Evolutionary conservation across 2,888 invertebrate genomes (phyloP).

Genomic region (Phortica magna): DNA sequence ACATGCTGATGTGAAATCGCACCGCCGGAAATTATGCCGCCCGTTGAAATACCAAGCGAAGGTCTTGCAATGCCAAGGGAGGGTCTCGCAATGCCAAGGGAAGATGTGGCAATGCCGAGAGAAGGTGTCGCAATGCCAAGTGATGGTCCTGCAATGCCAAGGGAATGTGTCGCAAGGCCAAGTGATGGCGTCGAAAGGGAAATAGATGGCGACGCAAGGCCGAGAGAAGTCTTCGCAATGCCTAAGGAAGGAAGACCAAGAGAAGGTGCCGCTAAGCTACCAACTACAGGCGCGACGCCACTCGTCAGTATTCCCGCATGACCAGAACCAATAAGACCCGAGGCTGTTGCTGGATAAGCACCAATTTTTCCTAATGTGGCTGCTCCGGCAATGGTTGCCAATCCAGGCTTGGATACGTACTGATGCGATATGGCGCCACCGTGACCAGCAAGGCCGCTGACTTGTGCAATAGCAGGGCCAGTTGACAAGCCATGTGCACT

Average conservation of each 20-base stretch:
- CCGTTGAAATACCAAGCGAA: too few relatives aligned
- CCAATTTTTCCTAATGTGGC: constrained; percentile 49
- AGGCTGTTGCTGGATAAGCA: constrained; percentile 44
- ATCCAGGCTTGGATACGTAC: constrained; percentile 62
- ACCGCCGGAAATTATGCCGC: constrained; percentile 2
- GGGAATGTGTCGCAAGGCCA: too few relatives aligned
- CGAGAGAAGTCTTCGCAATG: too few relatives aligned
- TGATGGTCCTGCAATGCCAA: too few relatives aligned
- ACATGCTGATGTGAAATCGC: constrained; percentile 63
- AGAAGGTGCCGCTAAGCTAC: too few relatives aligned
- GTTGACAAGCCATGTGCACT: constrained; percentile 35
- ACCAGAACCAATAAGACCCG: constrained; percentile 39
- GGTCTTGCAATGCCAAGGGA: too few relatives aligned
- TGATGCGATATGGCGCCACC: constrained; percentile 61
- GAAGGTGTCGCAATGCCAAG: too few relatives aligned
- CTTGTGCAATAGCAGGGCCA: constrained; percentile 53
- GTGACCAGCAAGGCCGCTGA: constrained; percentile 51
- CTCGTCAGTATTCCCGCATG: constrained; percentile 22
- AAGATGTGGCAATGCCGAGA: too few relatives aligned
- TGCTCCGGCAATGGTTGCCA: constrained; percentile 45
- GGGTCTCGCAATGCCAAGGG: too few relatives aligned
- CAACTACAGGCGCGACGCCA: neutral
- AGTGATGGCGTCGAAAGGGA: too few relatives aligned
- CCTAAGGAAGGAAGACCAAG: too few relatives aligned
- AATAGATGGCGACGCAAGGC: too few relatives aligned